Conservation (phyloP, 1,140 invertebrate genomes). For the Colletes gigas region DNA sequence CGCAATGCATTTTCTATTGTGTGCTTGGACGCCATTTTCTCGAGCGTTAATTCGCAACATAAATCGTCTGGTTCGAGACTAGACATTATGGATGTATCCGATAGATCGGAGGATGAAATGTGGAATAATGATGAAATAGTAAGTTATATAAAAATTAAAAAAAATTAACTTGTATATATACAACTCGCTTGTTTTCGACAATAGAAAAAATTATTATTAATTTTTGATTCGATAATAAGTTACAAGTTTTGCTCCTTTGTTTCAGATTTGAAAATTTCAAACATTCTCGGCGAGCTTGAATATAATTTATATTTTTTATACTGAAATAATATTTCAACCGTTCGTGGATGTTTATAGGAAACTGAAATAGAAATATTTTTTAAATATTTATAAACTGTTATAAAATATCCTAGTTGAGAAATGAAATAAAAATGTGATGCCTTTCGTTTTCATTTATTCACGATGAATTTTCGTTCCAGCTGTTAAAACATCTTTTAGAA, state of each 20-base stretch:
- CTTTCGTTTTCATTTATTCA: background rate
- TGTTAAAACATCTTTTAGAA: too few relatives aligned
- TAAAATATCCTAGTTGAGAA: background rate
- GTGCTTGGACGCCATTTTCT: slow-evolving; percentile 77
- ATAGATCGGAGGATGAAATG: slow-evolving; percentile 20
- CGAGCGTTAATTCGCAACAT: background rate
- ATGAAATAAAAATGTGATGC: background rate
- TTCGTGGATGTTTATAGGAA: too few relatives aligned
- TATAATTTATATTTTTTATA: background rate
- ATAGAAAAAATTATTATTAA: background rate
- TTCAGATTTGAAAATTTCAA: slow-evolving; percentile 10
- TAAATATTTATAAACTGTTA: background rate
- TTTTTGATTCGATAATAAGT: background rate
- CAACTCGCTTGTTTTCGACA: too few relatives aligned
- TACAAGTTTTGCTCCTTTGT: background rate
- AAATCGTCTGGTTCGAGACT: background rate
- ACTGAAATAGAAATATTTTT: background rate
- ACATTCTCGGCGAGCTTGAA: background rate
- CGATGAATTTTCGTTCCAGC: too few relatives aligned
- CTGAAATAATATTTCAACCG: too few relatives aligned
- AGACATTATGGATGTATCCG: slow-evolving; percentile 4
- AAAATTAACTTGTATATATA: too few relatives aligned
- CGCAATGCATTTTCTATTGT: slow-evolving; percentile 86
- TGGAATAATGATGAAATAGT: slow-evolving; percentile 7
- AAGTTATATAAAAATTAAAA: background rate